Percentiles rank a stretch among this genome's conserved stretches.
Evolutionary conservation across 2,888 invertebrate genomes (phyloP).

Genomic region (Emmelina monodactyla): DNA sequence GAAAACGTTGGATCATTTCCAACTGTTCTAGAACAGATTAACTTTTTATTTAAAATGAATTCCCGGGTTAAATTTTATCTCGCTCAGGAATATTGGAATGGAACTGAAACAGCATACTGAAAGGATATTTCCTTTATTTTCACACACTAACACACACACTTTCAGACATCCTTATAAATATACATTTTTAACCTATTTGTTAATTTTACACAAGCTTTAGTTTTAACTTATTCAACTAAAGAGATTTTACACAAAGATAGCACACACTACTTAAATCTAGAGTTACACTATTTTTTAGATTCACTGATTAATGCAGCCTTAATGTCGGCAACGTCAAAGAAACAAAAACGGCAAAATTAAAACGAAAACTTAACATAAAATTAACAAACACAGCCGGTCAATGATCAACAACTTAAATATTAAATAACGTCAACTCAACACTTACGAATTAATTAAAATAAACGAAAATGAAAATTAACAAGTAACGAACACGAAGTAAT

Average conservation of each 20-base stretch:
- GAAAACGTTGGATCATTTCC: not conserved
- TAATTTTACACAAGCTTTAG: constrained; percentile 64
- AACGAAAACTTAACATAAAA: constrained; percentile 66
- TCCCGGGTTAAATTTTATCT: no score
- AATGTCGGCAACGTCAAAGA: constrained; percentile 42
- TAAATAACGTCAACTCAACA: constrained; percentile 59
- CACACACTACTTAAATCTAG: constrained; percentile 3
- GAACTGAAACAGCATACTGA: not conserved
- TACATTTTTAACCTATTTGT: constrained; percentile 53
- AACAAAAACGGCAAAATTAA: constrained; percentile 45
- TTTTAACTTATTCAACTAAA: constrained; percentile 48
- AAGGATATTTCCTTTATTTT: constrained; percentile 31
- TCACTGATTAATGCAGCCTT: constrained; percentile 30
- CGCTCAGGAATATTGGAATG: not conserved
- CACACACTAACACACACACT: constrained; percentile 43
- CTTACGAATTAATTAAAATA: constrained; percentile 27
- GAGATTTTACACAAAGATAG: constrained; percentile 7
- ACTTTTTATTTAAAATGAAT: no score
- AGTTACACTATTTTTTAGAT: no score
- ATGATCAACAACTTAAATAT: constrained; percentile 37
- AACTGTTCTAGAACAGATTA: not conserved
- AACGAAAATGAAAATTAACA: constrained; percentile 25
- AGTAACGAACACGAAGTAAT: constrained; percentile 23
- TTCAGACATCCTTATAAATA: constrained; percentile 43
- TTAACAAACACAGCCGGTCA: constrained; percentile 62